phyloP scores from a whole-genome alignment of 2,797 vertebrate species.

The Cryptoblepharus egeriae region DNA sequence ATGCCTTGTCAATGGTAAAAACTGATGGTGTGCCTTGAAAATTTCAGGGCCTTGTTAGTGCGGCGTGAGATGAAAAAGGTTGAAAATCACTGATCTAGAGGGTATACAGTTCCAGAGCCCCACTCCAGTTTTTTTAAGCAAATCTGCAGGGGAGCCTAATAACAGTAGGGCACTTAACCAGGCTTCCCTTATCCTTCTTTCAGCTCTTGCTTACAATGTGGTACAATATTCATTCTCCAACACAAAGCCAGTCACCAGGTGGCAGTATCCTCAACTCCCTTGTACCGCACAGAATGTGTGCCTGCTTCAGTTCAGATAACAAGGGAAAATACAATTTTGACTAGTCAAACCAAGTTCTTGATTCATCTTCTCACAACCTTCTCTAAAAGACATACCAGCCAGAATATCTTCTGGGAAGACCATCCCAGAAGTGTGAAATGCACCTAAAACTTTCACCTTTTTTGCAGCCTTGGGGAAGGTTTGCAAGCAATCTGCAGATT shows the following conservation, averaged over 20 bases:
- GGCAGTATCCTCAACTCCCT: conserved; percentile 43
- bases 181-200: no score
- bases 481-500: no score
- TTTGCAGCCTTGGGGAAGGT: no score
- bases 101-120: no score
- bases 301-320: not conserved
- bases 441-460: no score
- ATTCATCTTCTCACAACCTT: not conserved
- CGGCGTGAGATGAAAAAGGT: no score
- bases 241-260: conserved; percentile 43
- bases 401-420: not conserved
- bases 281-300: rapidly evolving
- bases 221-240: not conserved
- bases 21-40: no score
- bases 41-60: no score
- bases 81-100: no score
- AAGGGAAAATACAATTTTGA: not conserved
- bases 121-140: not conserved
- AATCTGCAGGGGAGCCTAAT: not conserved
- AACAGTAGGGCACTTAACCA: not conserved
- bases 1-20: no score
- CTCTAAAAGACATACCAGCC: not conserved
- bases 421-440: no score
- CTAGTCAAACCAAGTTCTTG: not conserved
- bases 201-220: not conserved